Conservation (phyloP, 2,797 vertebrate species). For the Peromyscus eremicus region DNA sequence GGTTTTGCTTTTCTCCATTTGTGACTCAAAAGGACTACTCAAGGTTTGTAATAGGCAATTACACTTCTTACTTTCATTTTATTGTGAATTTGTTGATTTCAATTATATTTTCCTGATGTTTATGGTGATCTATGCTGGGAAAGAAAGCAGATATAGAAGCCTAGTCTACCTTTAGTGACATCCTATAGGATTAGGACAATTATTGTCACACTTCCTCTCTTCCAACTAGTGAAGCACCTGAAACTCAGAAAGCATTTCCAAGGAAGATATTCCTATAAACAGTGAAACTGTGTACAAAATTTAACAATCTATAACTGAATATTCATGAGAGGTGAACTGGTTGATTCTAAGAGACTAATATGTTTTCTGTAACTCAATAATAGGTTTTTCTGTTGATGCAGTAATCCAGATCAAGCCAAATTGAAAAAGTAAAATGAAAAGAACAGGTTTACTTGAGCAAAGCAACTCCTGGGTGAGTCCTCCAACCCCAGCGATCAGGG, state of each 20-base stretch:
- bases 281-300: conserved; percentile 24
- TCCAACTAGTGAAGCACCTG: background rate
- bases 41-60: background rate
- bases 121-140: background rate
- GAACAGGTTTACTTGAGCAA: background rate
- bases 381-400: background rate
- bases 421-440: background rate
- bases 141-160: background rate
- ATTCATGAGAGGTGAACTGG: background rate
- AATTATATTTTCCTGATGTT: background rate
- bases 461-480: background rate
- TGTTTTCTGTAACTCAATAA: background rate
- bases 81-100: conserved; percentile 15
- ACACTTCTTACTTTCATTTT: conserved; percentile 38
- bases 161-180: background rate
- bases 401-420: background rate
- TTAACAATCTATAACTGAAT: background rate
- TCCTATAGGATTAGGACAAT: background rate
- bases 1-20: background rate
- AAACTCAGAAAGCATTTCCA: background rate
- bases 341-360: background rate
- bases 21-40: background rate
- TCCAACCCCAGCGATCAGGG: background rate
- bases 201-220: background rate
- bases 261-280: conserved; percentile 7